Evolutionary conservation across 2,888 invertebrate genomes (phyloP).

Genomic region (Pyrrhosoma nymphula): DNA sequence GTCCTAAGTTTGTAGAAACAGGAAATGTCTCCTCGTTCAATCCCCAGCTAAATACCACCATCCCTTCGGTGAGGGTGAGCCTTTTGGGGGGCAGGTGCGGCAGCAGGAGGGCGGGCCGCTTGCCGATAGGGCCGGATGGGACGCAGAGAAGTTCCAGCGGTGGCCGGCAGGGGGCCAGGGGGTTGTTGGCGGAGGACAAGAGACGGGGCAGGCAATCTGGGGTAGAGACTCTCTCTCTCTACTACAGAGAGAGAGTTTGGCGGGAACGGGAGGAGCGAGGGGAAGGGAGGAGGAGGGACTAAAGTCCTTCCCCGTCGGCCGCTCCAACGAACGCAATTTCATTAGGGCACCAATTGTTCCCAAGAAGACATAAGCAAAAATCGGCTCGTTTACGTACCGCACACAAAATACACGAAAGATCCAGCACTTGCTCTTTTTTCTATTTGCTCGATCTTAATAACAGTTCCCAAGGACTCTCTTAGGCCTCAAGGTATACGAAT

Average conservation of each 20-base stretch:
- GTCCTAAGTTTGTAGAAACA: background rate
- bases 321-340: background rate
- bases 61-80: background rate
- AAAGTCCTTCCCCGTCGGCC: background rate
- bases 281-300: background rate
- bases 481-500: background rate
- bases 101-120: background rate
- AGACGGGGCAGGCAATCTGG: slow-evolving; percentile 10
- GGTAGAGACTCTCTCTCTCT: no score
- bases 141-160: background rate
- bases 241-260: background rate
- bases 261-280: background rate
- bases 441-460: background rate
- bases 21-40: background rate
- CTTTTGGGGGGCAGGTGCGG: background rate
- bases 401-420: background rate
- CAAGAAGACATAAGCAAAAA: background rate
- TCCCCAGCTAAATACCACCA: background rate
- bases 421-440: background rate
- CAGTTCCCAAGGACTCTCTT: background rate
- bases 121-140: background rate
- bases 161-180: background rate
- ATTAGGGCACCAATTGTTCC: slow-evolving; percentile 1
- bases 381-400: background rate
- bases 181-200: background rate